Base-by-base conservation (phyloP, 2,113 vertebrate species). In the Pseudorasbora parva region DNA sequence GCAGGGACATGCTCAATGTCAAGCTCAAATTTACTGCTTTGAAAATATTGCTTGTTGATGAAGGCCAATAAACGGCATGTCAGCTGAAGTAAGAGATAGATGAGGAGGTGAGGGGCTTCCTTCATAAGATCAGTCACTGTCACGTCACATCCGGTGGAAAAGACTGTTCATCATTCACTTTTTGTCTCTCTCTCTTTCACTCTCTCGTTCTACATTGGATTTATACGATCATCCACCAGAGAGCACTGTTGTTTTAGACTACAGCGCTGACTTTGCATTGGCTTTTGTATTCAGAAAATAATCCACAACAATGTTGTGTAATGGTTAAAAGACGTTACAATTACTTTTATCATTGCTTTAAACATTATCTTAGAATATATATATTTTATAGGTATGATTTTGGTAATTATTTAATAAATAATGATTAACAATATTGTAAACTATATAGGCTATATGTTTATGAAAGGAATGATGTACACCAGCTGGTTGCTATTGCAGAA, bases 181-280 rank as follows among this genome's bases (percentile, higher is more conserved):
- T 11, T 8, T 64, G 21, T 69, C 1, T 69, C 71, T 80, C 41
- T 37, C 1, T 69, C 71, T 80, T 30, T 37, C 27, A 71, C 21
- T 62, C 45, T 14, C 4, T 64, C 68, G 17, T 4, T 47, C 12
- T 4, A 21, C 1, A 9, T 2, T 37, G 69, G 49, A 37, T 74
- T 57, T 25, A 1, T 57, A 23, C 68, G 21, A 45, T 59, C 21
- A 3, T 68, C 51, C 86, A 82, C 81, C 49, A 69, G 89, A 88
- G 86, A 77, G 88, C 87, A 69, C 66, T 88, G 49, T 37, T 62
- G 74, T 19, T 2, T 51, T 27, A 74, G 25, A 74, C 45, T 4
- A 30, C 23, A 27, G 11, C 15, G 0, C 19, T 54, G 6, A 17
- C 49, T 54, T 2, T 51, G 15, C 51, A 19, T 2, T 1, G 17